Percentiles rank a stretch among this genome's conserved stretches.
Evolutionary conservation across 1,140 invertebrate species (phyloP).

Genomic region (Monomorium pharaonis): DNA sequence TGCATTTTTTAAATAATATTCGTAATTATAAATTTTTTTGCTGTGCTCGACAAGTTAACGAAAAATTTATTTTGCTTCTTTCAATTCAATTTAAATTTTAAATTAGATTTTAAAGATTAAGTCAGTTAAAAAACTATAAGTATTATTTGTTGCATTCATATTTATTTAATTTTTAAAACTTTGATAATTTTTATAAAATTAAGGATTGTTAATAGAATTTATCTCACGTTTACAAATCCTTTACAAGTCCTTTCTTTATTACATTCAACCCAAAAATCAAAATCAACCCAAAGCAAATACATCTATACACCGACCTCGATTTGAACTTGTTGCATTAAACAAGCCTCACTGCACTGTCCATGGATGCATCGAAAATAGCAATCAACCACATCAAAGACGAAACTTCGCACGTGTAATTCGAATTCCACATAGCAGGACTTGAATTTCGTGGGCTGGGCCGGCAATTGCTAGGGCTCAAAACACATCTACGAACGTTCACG

Average conservation of each 20-base stretch:
- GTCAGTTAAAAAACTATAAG: background rate
- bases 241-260: background rate
- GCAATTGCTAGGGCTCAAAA: constrained; percentile 19
- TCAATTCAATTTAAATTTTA: background rate
- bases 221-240: background rate
- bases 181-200: background rate
- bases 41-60: background rate
- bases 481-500: background rate
- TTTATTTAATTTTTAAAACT: background rate
- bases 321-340: constrained; percentile 51
- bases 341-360: constrained; percentile 28
- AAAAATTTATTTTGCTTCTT: background rate
- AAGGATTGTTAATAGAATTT: background rate
- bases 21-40: background rate
- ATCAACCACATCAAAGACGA: constrained; percentile 60
- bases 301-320: background rate
- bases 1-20: background rate
- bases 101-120: background rate
- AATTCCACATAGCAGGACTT: constrained; percentile 34
- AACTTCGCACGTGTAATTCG: constrained; percentile 21
- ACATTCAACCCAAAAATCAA: background rate
- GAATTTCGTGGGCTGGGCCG: constrained; percentile 5
- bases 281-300: background rate
- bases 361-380: constrained; percentile 57
- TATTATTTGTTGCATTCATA: background rate